Conservation (phyloP, 2,113 vertebrate genomes). For the Elanus axillaris region DNA sequence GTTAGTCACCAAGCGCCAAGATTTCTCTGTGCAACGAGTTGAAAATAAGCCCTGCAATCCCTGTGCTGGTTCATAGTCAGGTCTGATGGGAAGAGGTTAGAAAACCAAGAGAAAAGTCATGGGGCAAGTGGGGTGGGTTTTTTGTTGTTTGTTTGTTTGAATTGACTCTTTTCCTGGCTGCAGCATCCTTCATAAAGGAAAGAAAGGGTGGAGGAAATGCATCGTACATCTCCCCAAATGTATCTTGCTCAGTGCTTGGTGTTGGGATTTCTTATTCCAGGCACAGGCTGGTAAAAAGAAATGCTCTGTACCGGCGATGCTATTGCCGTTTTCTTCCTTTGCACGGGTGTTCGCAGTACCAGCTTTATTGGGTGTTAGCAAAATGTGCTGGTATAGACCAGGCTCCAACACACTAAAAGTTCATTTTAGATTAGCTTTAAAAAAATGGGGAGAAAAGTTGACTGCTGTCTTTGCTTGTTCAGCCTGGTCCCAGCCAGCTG, state of each 20-base stretch:
- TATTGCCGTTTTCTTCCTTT: background rate
- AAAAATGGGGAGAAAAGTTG: background rate
- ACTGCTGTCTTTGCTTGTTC: background rate
- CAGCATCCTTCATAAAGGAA: background rate
- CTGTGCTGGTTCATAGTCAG: background rate
- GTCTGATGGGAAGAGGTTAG: background rate
- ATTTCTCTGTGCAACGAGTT: background rate
- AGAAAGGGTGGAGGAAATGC: background rate
- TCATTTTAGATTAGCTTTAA: background rate
- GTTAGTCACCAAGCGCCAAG: background rate
- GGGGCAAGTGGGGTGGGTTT: background rate
- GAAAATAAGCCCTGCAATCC: background rate
- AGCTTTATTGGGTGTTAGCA: no score
- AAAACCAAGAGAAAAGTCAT: background rate
- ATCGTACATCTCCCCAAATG: rapidly evolving
- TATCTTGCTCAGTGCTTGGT: background rate
- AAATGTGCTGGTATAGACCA: background rate
- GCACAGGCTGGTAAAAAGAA: background rate
- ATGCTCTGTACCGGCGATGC: background rate
- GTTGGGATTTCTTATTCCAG: background rate
- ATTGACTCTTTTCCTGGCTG: background rate
- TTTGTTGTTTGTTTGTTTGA: no score
- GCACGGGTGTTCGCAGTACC: rapidly evolving
- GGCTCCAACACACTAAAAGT: background rate
- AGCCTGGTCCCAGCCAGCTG: background rate